Evolutionary conservation across 1,140 invertebrate genomes (phyloP), one percentile per base, ranked within the genome.

Genomic region (Bactericera cockerelli): DNA sequence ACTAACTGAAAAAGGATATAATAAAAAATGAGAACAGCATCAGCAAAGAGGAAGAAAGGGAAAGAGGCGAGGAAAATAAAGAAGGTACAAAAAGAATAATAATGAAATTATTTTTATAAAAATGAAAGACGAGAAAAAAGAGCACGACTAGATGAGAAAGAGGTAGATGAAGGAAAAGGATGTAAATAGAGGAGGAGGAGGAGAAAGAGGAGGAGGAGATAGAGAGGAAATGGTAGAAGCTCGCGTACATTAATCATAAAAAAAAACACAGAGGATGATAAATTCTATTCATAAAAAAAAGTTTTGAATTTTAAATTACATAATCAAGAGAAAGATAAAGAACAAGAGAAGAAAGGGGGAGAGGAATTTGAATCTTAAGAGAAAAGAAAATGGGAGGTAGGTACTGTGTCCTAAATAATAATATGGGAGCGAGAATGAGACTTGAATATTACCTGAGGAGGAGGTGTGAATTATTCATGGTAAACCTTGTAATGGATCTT

Each of bases 221-320:
- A n/a, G 16, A 36, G 33, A 36, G 16, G 16, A 36, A 36, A 36
- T 36, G 33, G 33, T 11, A 36, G 33, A 16, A 36, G 33, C 33
- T 36, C n/a, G n/a, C n/a, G n/a, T n/a, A 36, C 33, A 36, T 36
- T 36, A 36, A 36, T 36, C 33, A 36, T 36, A 36, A 36, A 36
- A n/a, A n/a, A n/a, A 31, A 31, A 31, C 6, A 49, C n/a, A 49
- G n/a, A 49, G n/a, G 42, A 49, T 49, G 42, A 49, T 49, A 49
- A 49, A 49, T 49, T 49, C 42, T 49, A 19, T 49, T 49, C 42
- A 49, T 49, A 49, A 49, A 49, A 49, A 49, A 49, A 49, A 49
- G 42, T 49, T 49, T 49, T 49, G 42, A 49, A 49, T 49, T 49
- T 49, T 49, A 49, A 49, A 49, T 49, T 49, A 49, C 42, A 49